Percentiles rank a stretch among this genome's conserved stretches.
These are phyloP conservation scores for Speoplatyrhinus poulsoni DNA, from an alignment of 2,113 vertebrate species.

Conservation along the genomic window DNA sequence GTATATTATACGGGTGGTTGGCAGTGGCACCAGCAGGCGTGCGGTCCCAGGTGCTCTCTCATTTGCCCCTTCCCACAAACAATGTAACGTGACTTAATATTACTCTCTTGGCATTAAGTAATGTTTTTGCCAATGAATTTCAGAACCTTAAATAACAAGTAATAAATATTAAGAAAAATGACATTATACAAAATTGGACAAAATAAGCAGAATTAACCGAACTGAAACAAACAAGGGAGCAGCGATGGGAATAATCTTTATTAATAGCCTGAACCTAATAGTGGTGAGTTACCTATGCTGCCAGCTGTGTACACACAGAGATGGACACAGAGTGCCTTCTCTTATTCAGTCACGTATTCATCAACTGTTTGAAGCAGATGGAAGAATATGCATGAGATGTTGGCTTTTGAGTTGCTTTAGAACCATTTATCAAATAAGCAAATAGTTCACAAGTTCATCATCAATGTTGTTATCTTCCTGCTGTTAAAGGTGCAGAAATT, in stretches of 20 bases:
- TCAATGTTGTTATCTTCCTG: not conserved
- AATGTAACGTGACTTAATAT: too few relatives aligned
- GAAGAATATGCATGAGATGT: not conserved
- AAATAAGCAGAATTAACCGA: not conserved
- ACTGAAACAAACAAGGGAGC: slow-evolving; percentile 10
- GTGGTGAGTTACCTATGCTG: slow-evolving; percentile 39
- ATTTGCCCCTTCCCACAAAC: too few relatives aligned
- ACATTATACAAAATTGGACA: not conserved
- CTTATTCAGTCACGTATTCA: slow-evolving; percentile 29
- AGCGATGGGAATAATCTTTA: slow-evolving; percentile 29
- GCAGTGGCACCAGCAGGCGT: too few relatives aligned
- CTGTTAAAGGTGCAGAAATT: not conserved
- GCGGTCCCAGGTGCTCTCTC: too few relatives aligned
- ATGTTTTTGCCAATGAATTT: too few relatives aligned
- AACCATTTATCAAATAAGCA: not conserved
- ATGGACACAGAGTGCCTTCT: slow-evolving; percentile 34
- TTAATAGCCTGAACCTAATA: slow-evolving; percentile 51
- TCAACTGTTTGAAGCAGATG: slow-evolving; percentile 8
- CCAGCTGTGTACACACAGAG: slow-evolving; percentile 55
- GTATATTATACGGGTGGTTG: too few relatives aligned
- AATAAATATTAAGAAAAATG: not conserved
- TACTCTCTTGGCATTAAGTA: too few relatives aligned
- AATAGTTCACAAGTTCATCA: not conserved
- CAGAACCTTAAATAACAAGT: not conserved
- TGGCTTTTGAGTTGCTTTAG: not conserved